A percentile compares a stretch with the other conserved stretches of the same genome.
Conservation (phyloP, 2,797 vertebrate species). For the Rhincodon typus region DNA sequence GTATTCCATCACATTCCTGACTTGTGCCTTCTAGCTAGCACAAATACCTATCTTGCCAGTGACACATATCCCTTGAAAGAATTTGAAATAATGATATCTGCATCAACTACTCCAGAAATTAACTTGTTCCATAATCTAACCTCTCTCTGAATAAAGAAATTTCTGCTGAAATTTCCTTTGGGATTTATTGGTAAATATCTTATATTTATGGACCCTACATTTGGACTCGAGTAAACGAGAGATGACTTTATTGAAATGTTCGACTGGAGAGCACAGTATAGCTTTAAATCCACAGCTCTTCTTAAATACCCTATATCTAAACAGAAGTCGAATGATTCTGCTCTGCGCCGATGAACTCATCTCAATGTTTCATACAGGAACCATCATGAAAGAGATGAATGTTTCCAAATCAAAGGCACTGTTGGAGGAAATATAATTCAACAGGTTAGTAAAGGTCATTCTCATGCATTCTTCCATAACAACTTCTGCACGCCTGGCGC, state of each 20-base stretch:
- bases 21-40: no score
- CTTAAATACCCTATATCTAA: constrained; percentile 18
- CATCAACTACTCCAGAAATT: neutral
- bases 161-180: neutral
- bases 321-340: constrained; percentile 9
- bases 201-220: neutral
- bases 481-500: constrained; percentile 27
- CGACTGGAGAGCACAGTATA: neutral
- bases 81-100: neutral
- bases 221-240: neutral
- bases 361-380: constrained; percentile 37
- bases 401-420: constrained; percentile 36
- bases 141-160: neutral
- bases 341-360: constrained; percentile 30
- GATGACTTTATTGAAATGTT: neutral
- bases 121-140: neutral
- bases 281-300: constrained; percentile 33
- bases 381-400: constrained; percentile 37
- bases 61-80: no score
- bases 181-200: neutral
- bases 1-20: no score
- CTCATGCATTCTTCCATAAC: constrained; percentile 42
- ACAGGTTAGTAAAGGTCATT: constrained; percentile 40
- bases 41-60: no score
- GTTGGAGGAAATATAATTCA: constrained; percentile 38